phyloP scores from a whole-genome alignment of 2,888 invertebrate genomes.

The Magallana nippona region DNA sequence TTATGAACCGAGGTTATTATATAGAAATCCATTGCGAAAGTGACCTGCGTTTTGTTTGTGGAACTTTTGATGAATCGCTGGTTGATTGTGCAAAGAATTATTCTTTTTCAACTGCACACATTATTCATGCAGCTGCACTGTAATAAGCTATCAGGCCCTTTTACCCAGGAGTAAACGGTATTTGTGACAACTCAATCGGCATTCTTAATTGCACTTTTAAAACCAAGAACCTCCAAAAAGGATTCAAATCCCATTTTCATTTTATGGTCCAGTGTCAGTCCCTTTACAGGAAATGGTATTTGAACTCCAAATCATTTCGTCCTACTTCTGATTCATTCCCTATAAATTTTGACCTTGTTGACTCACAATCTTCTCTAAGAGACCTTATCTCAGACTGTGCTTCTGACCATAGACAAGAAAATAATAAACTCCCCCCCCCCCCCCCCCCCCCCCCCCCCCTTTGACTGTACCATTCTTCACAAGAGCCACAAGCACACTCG shows the following conservation, averaged over 20 bases:
- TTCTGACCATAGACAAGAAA: too few relatives aligned
- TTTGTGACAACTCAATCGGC: neutral
- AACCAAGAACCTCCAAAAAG: constrained; percentile 16
- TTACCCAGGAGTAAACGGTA: constrained; percentile 3
- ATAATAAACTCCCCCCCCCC: too few relatives aligned
- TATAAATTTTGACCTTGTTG: too few relatives aligned
- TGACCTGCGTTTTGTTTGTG: neutral
- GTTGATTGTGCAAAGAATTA: neutral
- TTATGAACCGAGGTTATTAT: constrained; percentile 4
- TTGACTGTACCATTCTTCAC: too few relatives aligned
- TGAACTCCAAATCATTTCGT: constrained; percentile 41
- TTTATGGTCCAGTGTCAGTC: constrained; percentile 18
- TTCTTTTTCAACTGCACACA: neutral
- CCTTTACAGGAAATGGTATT: constrained; percentile 17
- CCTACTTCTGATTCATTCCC: neutral
- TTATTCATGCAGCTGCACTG: constrained; percentile 9
- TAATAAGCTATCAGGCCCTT: constrained; percentile 9
- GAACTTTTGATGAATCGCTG: neutral
- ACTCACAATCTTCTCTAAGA: too few relatives aligned
- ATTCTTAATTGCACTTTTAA: neutral
- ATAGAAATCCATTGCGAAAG: neutral
- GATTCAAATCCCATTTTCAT: constrained; percentile 32
- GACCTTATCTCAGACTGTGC: too few relatives aligned
- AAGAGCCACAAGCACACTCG: too few relatives aligned
- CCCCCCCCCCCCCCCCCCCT: too few relatives aligned